Conservation (phyloP, 1,140 invertebrate genomes). For the Drosophila triauraria region DNA sequence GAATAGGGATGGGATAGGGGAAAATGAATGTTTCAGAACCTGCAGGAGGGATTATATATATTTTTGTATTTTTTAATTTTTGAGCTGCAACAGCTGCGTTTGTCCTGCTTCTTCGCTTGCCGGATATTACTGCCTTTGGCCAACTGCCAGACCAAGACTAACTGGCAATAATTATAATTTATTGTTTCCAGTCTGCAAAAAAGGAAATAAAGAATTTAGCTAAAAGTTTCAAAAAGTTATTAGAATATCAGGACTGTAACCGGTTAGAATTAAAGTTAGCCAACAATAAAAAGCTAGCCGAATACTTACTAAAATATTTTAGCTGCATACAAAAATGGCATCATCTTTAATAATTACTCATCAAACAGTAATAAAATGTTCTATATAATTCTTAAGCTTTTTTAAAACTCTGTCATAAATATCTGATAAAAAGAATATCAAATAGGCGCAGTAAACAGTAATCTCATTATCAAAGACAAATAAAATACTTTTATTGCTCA, state of each 20-base stretch:
- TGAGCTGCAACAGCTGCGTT: conserved; percentile 49
- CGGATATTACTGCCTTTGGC: conserved; percentile 46
- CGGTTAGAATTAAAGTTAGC: too few relatives aligned
- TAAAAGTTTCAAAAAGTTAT: not conserved
- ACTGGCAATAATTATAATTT: conserved; percentile 70
- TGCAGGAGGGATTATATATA: conserved; percentile 10
- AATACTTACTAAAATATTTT: not conserved
- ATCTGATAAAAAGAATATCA: not conserved
- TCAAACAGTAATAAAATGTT: not conserved
- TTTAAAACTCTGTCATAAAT: not conserved
- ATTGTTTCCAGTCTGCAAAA: conserved; percentile 22
- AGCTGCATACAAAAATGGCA: not conserved
- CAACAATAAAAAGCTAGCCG: too few relatives aligned
- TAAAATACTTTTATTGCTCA: conserved; percentile 16
- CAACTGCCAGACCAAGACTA: conserved; percentile 58
- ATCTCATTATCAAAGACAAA: not conserved
- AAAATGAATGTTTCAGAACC: conserved; percentile 21
- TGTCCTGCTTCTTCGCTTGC: conserved; percentile 8
- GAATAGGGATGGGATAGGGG: conserved; percentile 1
- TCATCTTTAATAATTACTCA: not conserved
- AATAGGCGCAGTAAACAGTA: not conserved
- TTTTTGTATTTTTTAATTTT: conserved; percentile 25
- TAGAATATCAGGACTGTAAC: not conserved
- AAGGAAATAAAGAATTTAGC: not conserved
- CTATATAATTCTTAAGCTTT: not conserved